Conservation (phyloP, 2,888 invertebrate genomes). For the Trilocha varians region DNA sequence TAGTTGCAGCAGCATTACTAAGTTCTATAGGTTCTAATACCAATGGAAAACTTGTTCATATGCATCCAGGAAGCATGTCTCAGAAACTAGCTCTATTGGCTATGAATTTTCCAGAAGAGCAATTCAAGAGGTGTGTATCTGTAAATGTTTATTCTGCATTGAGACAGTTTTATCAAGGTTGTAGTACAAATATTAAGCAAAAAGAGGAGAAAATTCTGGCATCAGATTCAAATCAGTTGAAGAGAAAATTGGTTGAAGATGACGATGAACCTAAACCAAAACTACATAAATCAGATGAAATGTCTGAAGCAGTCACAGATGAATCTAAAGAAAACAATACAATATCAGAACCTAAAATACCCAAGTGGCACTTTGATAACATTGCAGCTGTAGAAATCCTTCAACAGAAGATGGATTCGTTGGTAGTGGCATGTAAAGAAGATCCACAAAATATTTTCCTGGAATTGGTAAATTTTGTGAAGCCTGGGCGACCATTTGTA, state of each 20-base stretch:
- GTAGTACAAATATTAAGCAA: slow-evolving; percentile 44
- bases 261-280: slow-evolving; percentile 30
- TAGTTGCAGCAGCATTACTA: slow-evolving; percentile 86
- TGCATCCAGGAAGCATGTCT: slow-evolving; percentile 87
- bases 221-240: slow-evolving; percentile 31
- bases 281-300: slow-evolving; percentile 30
- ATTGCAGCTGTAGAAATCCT: slow-evolving; percentile 77
- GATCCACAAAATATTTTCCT: slow-evolving; percentile 87
- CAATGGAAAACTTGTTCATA: slow-evolving; percentile 78
- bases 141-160: slow-evolving; percentile 85
- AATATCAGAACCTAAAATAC: slow-evolving; percentile 48
- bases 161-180: slow-evolving; percentile 78
- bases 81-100: slow-evolving; percentile 85
- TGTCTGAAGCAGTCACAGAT: slow-evolving; percentile 4
- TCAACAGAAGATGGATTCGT: slow-evolving; percentile 78
- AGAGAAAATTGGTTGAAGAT: slow-evolving; percentile 36
- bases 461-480: slow-evolving; percentile 82
- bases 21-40: slow-evolving; percentile 81
- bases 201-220: slow-evolving; percentile 23
- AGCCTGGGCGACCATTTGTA: slow-evolving; percentile 87
- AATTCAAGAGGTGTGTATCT: slow-evolving; percentile 78
- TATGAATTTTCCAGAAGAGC: slow-evolving; percentile 84
- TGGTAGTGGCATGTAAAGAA: slow-evolving; percentile 86
- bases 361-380: slow-evolving; percentile 81
- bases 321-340: slow-evolving; percentile 10